Percentiles rank a stretch among this genome's conserved stretches.
Conservation (phyloP, 2,888 invertebrate genomes). For the Aquatica leii region DNA sequence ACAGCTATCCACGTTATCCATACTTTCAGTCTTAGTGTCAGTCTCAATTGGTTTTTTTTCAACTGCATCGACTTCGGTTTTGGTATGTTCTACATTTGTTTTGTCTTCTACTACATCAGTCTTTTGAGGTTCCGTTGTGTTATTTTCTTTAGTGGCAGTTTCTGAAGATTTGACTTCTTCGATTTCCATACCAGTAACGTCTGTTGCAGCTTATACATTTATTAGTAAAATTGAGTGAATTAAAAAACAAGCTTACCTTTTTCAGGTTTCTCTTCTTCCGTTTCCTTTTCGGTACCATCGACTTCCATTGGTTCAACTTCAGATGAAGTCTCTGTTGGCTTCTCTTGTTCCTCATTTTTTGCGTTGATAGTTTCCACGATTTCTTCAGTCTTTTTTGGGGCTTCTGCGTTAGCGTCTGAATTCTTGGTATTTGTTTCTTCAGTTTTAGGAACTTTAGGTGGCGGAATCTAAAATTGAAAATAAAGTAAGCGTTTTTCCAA, state of each 20-base stretch:
- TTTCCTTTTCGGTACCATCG: conserved; percentile 4
- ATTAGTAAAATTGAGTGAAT: not conserved
- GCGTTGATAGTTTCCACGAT: conserved; percentile 12
- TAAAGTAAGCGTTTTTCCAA: no score
- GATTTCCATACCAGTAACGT: conserved; percentile 34
- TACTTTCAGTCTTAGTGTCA: conserved; percentile 15
- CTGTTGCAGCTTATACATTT: not conserved
- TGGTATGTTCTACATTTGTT: conserved; percentile 21
- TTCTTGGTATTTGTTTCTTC: conserved; percentile 44
- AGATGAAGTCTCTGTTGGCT: conserved; percentile 51
- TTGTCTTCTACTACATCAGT: conserved; percentile 24
- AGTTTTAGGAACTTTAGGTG: conserved; percentile 66
- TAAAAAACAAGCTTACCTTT: not conserved
- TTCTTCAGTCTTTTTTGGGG: conserved; percentile 19
- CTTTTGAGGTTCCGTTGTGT: conserved; percentile 35
- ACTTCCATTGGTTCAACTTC: conserved; percentile 39
- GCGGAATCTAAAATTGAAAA: conserved; percentile 54
- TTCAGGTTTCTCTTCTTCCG: conserved; percentile 3
- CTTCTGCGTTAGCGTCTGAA: conserved; percentile 10
- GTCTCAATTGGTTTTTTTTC: conserved; percentile 7
- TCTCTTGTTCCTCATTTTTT: conserved; percentile 48
- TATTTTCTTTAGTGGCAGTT: conserved; percentile 17
- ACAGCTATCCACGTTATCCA: conserved; percentile 10
- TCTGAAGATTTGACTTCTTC: conserved; percentile 32
- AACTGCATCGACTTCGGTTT: conserved; percentile 15